Percentiles rank a stretch among this genome's conserved stretches.
Evolutionary conservation across 1,140 invertebrate species (phyloP).

Genomic region (Cotesia typhae): DNA sequence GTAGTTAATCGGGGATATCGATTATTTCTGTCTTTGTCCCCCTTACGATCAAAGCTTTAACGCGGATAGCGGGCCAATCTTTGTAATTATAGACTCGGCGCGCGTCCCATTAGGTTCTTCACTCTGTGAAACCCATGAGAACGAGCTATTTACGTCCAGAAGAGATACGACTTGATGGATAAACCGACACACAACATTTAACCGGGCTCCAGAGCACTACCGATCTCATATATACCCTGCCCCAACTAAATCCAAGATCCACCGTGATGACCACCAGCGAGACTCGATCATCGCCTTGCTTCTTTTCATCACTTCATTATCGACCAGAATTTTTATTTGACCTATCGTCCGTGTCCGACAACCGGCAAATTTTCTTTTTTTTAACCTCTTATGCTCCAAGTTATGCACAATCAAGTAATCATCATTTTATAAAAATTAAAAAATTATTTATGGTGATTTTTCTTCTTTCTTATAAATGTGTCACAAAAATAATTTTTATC

Average conservation of each 20-base stretch:
- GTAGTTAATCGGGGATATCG: constrained; percentile 7
- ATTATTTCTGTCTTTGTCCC: not conserved
- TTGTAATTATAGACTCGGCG: constrained; percentile 65
- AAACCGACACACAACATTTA: constrained; percentile 13
- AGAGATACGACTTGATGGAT: constrained; percentile 17
- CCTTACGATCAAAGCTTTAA: constrained; percentile 35
- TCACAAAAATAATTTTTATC: no score
- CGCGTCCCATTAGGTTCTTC: constrained; percentile 62
- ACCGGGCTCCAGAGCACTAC: not conserved
- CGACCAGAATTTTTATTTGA: not conserved
- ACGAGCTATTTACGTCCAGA: constrained; percentile 15
- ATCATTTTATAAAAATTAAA: no score
- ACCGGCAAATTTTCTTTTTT: no score
- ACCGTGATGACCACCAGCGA: not conserved
- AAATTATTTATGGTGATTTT: no score
- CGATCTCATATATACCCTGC: not conserved
- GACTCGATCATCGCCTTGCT: not conserved
- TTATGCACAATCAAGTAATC: not conserved
- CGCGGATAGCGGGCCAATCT: constrained; percentile 59
- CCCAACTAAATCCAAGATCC: not conserved
- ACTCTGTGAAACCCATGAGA: constrained; percentile 36
- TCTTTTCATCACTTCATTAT: constrained; percentile 35
- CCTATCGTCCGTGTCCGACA: no score
- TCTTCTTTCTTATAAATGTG: no score
- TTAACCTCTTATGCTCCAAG: no score